Conservation (phyloP, 2,888 invertebrate species). For the Encarsia formosa region DNA sequence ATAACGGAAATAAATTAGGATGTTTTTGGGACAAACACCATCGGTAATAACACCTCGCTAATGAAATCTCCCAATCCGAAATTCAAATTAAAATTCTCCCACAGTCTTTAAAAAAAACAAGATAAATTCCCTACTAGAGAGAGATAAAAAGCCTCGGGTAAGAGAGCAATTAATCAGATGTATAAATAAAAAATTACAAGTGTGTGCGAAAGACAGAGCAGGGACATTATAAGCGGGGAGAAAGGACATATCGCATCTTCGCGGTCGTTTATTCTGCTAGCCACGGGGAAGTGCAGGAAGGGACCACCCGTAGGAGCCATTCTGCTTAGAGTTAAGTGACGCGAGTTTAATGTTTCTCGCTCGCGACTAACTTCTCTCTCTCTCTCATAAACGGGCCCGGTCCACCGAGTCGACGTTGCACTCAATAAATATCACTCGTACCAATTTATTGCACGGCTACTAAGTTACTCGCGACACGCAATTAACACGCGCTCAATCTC, state of each 20-base stretch:
- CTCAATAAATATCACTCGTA: conserved; percentile 43
- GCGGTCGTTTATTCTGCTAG: conserved; percentile 24
- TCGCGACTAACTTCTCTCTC: conserved; percentile 14
- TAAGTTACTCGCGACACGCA: conserved; percentile 37
- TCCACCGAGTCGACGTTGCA: conserved; percentile 18
- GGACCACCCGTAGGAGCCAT: conserved; percentile 38
- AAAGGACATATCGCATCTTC: conserved; percentile 19
- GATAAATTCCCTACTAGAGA: too few species aligned
- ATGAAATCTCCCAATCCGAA: too few species aligned
- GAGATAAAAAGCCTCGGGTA: too few species aligned
- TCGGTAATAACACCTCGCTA: too few species aligned
- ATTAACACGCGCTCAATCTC: conserved; percentile 34
- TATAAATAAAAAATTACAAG: too few species aligned
- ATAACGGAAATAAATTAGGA: too few species aligned
- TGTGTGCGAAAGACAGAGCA: background rate
- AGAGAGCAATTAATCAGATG: too few species aligned
- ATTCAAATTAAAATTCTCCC: too few species aligned
- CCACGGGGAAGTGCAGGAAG: background rate
- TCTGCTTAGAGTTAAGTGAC: conserved; percentile 37
- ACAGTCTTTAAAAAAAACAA: too few species aligned
- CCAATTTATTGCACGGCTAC: conserved; percentile 41
- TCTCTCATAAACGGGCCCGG: conserved; percentile 15
- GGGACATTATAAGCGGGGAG: background rate
- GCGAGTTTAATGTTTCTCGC: conserved; percentile 40
- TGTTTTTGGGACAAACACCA: too few species aligned